These are phyloP conservation scores for Cosmia trapezina DNA, from an alignment of 2,888 invertebrate genomes.

Conservation along the genomic window DNA sequence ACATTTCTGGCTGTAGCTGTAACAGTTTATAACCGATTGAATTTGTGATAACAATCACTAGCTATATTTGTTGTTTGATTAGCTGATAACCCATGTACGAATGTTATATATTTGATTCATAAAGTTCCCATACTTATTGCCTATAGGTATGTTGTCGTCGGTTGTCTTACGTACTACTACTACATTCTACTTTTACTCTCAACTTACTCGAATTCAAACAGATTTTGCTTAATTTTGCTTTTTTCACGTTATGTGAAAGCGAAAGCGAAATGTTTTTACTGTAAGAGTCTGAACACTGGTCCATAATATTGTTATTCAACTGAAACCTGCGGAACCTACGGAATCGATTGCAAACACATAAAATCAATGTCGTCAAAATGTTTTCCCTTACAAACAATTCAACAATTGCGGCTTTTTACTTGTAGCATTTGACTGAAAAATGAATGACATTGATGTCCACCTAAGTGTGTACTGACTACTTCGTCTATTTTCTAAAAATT, in stretches of 20 bases:
- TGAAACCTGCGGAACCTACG: not conserved
- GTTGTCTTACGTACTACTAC: not conserved
- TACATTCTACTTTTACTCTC: conserved; percentile 17
- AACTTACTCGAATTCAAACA: conserved; percentile 15
- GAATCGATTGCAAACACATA: not conserved
- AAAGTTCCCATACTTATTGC: not conserved
- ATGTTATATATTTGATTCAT: conserved; percentile 5
- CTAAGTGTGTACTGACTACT: not conserved
- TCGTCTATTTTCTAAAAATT: not conserved
- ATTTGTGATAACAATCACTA: conserved; percentile 41
- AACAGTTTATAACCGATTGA: conserved; percentile 41
- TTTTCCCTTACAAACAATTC: not conserved
- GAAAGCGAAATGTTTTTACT: conserved; percentile 45
- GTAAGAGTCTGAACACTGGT: not conserved
- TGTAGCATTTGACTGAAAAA: not conserved
- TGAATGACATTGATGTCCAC: not conserved
- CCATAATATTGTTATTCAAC: no score
- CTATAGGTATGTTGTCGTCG: not conserved
- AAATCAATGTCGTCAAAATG: not conserved
- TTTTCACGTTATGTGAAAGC: conserved; percentile 50
- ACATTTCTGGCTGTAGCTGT: conserved; percentile 42
- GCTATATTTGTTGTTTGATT: conserved; percentile 46
- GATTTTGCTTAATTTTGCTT: conserved; percentile 18
- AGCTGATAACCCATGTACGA: conserved; percentile 26
- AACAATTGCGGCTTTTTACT: not conserved